Conservation (phyloP, 2,797 vertebrate species). For the Siniperca scherzeri region DNA sequence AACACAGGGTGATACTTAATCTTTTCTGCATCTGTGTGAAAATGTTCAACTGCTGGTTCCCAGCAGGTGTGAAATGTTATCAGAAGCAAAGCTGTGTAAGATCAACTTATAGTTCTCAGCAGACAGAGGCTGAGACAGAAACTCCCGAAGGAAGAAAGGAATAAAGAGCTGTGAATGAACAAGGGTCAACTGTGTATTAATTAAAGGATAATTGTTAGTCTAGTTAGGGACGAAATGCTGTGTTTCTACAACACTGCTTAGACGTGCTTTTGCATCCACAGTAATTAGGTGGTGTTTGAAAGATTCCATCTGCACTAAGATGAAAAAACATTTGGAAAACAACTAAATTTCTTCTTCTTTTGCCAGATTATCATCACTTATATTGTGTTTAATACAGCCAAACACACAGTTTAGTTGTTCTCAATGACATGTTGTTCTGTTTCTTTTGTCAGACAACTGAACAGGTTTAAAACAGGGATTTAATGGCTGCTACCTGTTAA, state of each 20-base stretch:
- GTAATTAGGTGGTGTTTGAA: not conserved
- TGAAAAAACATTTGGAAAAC: not conserved
- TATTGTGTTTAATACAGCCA: not conserved
- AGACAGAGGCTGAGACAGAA: not conserved
- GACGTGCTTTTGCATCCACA: not conserved
- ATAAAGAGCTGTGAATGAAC: not conserved
- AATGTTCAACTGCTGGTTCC: not conserved
- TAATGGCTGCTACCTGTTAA: not conserved
- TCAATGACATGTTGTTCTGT: not conserved
- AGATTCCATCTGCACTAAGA: not conserved
- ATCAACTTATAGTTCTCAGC: not conserved
- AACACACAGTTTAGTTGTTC: not conserved
- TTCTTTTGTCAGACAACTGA: not conserved
- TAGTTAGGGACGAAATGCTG: not conserved
- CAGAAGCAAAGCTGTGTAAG: not conserved
- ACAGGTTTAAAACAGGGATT: not conserved
- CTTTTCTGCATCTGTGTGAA: not conserved
- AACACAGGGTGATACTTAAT: not conserved
- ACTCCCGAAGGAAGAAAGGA: not conserved
- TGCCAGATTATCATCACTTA: not conserved
- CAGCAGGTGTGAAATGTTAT: not conserved
- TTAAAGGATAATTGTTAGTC: not conserved
- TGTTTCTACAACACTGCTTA: too few relatives aligned
- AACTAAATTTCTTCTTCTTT: not conserved
- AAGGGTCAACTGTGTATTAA: not conserved